Base-by-base conservation (phyloP, 1,140 invertebrate genomes). In the Trissolcus basalis region DNA sequence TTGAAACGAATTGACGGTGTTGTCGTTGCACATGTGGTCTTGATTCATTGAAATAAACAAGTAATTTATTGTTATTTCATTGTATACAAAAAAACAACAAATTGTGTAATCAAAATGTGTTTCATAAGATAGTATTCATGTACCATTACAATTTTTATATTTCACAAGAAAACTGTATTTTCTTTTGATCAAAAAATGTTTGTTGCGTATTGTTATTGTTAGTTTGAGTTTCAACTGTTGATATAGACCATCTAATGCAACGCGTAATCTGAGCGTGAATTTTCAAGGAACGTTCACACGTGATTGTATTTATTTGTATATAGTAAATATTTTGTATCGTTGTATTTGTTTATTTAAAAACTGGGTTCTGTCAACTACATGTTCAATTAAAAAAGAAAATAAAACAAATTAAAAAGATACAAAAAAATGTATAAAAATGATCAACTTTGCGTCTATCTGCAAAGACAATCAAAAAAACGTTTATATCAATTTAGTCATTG, bases 401-500 rank as follows among this genome's bases (percentile, higher is more conserved):
- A 6, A 3, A 27, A 27, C 19, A 27, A 27, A 27, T 27, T 27
- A 27, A 27, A 6, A 27, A 27, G n/a, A n/a, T n/a, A 27, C 6
- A 27, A 27, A 27, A 27, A 1, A 27, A 27, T 6, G 19, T 27
- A 27, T 13, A 69, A 0, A 47, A n/a, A 44, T 61, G 63, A 67
- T 39, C 63, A 63, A 61, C 53, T 48, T 41, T 61, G 70, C 61
- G 61, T 65, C 13, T 12, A 12, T 11, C 65, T 56, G 56, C 70
- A 73, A 27, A 67, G 65, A 61, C 61, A 74, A 63, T 53, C 36
- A 63, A 51, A 68, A 75, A 68, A n/a, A 68, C 59, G 72, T 75
- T 75, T 75, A 75, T 75, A 75, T 75, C 72, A 75, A 75, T 75
- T 75, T 75, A 68, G 72, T 44, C 15, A 68, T 75, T 75, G 64